A percentile compares a stretch with the other conserved stretches of the same genome.
These are phyloP conservation scores for Polydrusus cervinus DNA, from an alignment of 2,888 invertebrate genomes.

Conservation along the genomic window DNA sequence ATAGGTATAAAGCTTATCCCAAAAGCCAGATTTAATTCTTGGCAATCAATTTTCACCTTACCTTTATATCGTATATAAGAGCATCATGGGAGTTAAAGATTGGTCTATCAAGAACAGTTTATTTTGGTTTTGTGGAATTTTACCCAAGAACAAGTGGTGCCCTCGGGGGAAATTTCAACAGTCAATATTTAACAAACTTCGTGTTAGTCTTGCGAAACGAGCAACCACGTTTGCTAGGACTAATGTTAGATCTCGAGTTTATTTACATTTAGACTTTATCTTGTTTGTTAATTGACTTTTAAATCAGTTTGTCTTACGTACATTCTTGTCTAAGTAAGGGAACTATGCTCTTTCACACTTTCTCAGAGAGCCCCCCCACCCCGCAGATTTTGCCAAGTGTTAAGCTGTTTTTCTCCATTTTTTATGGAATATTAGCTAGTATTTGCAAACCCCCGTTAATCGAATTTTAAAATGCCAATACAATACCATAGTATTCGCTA, in stretches of 20 bases:
- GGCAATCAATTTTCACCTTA: not conserved
- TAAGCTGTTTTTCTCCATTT: too few relatives aligned
- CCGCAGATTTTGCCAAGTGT: too few relatives aligned
- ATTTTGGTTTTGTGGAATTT: not conserved
- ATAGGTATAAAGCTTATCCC: not conserved
- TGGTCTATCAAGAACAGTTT: not conserved
- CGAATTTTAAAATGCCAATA: too few relatives aligned
- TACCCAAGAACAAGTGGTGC: not conserved
- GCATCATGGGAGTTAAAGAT: not conserved
- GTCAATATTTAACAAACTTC: constrained; percentile 4
- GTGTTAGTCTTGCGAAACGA: not conserved
- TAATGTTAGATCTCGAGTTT: not conserved
- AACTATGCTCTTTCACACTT: too few relatives aligned
- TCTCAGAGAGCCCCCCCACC: too few relatives aligned
- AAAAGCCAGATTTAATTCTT: not conserved
- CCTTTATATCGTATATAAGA: not conserved
- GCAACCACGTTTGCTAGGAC: not conserved
- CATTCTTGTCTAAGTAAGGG: too few relatives aligned
- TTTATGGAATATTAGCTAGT: too few relatives aligned
- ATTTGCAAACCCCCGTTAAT: too few relatives aligned
- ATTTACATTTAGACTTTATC: not conserved
- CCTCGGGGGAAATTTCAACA: constrained; percentile 1
- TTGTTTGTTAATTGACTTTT: not conserved
- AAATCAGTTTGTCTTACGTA: not conserved
- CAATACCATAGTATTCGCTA: too few relatives aligned